Percentiles rank a stretch among this genome's conserved stretches.
Conservation (phyloP, 2,113 vertebrate species). For the Esox niger region DNA sequence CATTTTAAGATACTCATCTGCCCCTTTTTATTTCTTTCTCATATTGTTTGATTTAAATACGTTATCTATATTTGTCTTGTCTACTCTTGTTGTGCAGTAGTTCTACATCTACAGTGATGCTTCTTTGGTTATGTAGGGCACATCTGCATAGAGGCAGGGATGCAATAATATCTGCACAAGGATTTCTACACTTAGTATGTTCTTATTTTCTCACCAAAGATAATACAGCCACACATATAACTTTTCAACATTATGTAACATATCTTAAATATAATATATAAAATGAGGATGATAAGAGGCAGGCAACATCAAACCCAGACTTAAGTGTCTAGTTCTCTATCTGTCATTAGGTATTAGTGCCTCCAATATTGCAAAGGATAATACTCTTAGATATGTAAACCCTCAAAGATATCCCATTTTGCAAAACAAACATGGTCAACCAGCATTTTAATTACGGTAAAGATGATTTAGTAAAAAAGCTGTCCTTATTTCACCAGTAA, state of each 20-base stretch:
- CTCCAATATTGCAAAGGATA: background rate
- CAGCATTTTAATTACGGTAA: conserved; percentile 27
- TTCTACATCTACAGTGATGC: conserved; percentile 20
- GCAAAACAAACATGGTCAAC: conserved; percentile 31
- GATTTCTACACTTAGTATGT: conserved; percentile 46
- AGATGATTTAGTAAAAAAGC: conserved; percentile 20
- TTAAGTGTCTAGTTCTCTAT: conserved; percentile 1
- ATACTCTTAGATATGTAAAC: background rate
- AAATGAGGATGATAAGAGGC: conserved; percentile 16
- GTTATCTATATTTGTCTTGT: conserved; percentile 64
- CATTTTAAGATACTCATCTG: conserved; percentile 42
- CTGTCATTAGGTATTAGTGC: background rate
- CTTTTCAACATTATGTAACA: conserved; percentile 38
- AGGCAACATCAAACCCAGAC: conserved; percentile 38
- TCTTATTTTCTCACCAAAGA: conserved; percentile 53
- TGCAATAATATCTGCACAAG: conserved; percentile 25
- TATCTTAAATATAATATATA: no score
- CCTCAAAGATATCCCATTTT: conserved; percentile 23
- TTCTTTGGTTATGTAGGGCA: conserved; percentile 61
- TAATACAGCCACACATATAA: conserved; percentile 22
- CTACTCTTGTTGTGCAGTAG: conserved; percentile 18
- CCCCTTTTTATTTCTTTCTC: conserved; percentile 34
- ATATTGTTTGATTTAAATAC: conserved; percentile 64
- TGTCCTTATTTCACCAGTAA: conserved; percentile 40
- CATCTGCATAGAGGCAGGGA: conserved; percentile 55